Conservation (phyloP, 1,140 invertebrate genomes). For the Papilio machaon region DNA sequence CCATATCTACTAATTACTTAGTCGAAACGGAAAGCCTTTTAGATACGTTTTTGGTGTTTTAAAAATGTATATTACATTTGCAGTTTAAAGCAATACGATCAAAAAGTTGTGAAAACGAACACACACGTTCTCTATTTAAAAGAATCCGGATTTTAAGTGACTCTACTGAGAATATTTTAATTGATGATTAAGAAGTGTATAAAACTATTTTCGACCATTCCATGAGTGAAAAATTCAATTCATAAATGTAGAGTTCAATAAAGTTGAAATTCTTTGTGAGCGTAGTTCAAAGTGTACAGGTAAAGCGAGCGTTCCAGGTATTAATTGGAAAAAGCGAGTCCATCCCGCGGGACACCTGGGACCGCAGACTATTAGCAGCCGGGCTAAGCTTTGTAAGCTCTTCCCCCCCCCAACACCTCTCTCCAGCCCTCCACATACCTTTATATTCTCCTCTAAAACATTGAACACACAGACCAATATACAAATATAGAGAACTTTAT, state of each 20-base stretch:
- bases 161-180: no score
- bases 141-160: neutral
- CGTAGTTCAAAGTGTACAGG: constrained; percentile 7
- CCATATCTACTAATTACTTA: constrained; percentile 20
- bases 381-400: constrained; percentile 13
- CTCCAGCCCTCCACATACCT: neutral
- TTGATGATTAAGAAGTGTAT: no score
- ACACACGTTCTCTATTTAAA: neutral
- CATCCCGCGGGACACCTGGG: constrained; percentile 10
- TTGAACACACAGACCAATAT: neutral
- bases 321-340: constrained; percentile 16
- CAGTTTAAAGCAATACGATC: neutral
- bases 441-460: neutral
- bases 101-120: neutral
- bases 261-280: neutral
- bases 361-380: constrained; percentile 17
- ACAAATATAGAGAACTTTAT: neutral
- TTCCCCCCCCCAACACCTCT: no score
- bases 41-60: neutral
- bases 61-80: neutral
- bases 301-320: neutral
- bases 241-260: neutral
- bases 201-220: no score
- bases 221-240: no score
- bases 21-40: neutral